A percentile compares a stretch with the other conserved stretches of the same genome.
These are phyloP conservation scores for Syngnathus typhle DNA, from an alignment of 2,113 vertebrate genomes.

Conservation along the genomic window DNA sequence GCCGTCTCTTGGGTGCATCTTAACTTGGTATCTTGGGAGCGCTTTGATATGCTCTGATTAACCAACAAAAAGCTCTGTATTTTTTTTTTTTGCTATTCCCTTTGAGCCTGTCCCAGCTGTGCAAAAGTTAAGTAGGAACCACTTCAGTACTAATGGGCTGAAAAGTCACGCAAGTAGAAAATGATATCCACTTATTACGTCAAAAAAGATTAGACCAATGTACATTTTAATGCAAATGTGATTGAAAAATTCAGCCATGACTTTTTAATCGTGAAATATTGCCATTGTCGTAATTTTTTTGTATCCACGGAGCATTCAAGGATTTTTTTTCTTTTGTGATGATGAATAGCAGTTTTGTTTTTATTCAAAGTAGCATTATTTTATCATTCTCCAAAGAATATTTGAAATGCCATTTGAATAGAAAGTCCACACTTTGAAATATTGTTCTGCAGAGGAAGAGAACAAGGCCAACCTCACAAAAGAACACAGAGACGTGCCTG, in stretches of 20 bases:
- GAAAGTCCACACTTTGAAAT: conserved; percentile 32
- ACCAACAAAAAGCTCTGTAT: not conserved
- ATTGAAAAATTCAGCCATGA: no score
- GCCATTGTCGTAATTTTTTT: no score
- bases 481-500: conserved; percentile 25
- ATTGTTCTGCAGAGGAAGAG: conserved; percentile 19
- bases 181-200: no score
- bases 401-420: not conserved
- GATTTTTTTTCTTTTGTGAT: not conserved
- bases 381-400: not conserved
- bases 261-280: no score
- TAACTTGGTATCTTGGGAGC: not conserved
- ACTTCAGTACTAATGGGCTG: not conserved
- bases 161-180: not conserved
- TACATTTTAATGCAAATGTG: no score
- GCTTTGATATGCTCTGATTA: conserved; percentile 2
- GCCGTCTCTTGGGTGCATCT: not conserved
- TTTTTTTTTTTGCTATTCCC: not conserved
- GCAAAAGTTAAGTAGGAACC: not conserved
- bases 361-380: not conserved
- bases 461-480: conserved; percentile 34
- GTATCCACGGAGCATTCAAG: no score
- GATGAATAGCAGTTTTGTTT: not conserved
- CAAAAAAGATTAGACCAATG: no score
- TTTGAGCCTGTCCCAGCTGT: not conserved